Conservation (phyloP, 2,113 vertebrate genomes). For the Zosterops borbonicus region DNA sequence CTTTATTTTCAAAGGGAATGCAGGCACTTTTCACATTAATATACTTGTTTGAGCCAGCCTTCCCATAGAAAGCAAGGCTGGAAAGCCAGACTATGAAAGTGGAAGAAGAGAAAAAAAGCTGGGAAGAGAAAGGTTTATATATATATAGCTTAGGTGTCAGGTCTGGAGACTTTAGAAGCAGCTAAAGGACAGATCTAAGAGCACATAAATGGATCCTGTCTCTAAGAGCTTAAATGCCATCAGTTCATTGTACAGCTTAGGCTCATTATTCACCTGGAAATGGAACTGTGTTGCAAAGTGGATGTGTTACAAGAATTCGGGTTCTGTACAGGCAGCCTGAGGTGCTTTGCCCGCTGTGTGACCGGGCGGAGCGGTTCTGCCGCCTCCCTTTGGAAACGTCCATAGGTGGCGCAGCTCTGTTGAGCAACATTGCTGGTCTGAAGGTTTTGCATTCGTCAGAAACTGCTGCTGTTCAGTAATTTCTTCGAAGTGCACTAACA, state of each 20-base stretch:
- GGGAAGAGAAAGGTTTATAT: background rate
- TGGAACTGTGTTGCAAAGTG: background rate
- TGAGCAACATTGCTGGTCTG: background rate
- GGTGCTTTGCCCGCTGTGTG: background rate
- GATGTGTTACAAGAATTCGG: background rate
- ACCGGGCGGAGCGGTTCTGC: background rate
- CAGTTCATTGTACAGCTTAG: background rate
- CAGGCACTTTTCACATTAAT: background rate
- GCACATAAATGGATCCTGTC: background rate
- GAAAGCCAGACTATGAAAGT: background rate
- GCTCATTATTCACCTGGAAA: background rate
- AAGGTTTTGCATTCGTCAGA: background rate
- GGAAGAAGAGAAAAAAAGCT: background rate
- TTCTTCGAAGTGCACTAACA: slow-evolving; percentile 33
- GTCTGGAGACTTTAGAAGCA: background rate
- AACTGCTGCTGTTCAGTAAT: background rate
- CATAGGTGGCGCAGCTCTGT: slow-evolving; percentile 42
- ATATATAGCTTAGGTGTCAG: background rate
- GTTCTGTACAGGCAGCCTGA: background rate
- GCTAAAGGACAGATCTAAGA: background rate
- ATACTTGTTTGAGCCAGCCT: background rate
- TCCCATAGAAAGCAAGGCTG: background rate
- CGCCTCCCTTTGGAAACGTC: background rate
- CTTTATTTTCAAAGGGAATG: background rate
- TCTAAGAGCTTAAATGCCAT: background rate